Percentiles rank a stretch among this genome's conserved stretches.
Conservation (phyloP, 2,888 invertebrate genomes). For the Apodemia mormo region DNA sequence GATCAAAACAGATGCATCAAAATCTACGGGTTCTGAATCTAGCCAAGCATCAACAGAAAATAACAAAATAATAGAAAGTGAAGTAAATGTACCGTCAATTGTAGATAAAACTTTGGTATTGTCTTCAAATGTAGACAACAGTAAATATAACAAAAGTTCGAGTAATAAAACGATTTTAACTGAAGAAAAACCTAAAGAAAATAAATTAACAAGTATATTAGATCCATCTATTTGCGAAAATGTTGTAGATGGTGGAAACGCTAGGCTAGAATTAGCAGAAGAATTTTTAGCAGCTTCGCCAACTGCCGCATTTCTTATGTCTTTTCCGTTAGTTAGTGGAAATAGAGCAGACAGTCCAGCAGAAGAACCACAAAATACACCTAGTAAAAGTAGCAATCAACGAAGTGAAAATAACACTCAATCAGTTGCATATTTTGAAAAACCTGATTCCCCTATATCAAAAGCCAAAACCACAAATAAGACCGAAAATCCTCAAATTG, state of each 20-base stretch:
- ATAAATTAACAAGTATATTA: slow-evolving; percentile 63
- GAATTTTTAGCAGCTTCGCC: slow-evolving; percentile 83
- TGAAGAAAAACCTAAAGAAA: slow-evolving; percentile 59
- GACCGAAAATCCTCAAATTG: slow-evolving; percentile 40
- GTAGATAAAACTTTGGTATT: slow-evolving; percentile 35
- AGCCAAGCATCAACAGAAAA: slow-evolving; percentile 16
- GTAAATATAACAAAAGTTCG: slow-evolving; percentile 40
- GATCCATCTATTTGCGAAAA: slow-evolving; percentile 68
- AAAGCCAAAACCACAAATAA: slow-evolving; percentile 50
- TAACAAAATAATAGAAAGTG: slow-evolving; percentile 4
- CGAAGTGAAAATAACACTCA: slow-evolving; percentile 48
- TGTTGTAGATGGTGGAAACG: slow-evolving; percentile 77
- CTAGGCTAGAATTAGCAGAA: slow-evolving; percentile 80
- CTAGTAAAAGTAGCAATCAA: slow-evolving; percentile 44
- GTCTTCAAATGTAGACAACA: slow-evolving; percentile 33
- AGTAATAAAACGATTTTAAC: slow-evolving; percentile 41
- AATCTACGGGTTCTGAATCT: slow-evolving; percentile 5
- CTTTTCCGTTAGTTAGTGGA: slow-evolving; percentile 87
- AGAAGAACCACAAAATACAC: slow-evolving; percentile 55
- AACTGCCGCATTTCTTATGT: slow-evolving; percentile 88
- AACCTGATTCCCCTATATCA: slow-evolving; percentile 42
- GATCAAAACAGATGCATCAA: slow-evolving; percentile 1
- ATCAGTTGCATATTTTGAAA: slow-evolving; percentile 51
- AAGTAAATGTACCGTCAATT: slow-evolving; percentile 24
- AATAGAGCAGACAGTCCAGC: slow-evolving; percentile 76